Evolutionary conservation across 2,888 invertebrate species (phyloP).

Genomic region (Amphipoea lucens): DNA sequence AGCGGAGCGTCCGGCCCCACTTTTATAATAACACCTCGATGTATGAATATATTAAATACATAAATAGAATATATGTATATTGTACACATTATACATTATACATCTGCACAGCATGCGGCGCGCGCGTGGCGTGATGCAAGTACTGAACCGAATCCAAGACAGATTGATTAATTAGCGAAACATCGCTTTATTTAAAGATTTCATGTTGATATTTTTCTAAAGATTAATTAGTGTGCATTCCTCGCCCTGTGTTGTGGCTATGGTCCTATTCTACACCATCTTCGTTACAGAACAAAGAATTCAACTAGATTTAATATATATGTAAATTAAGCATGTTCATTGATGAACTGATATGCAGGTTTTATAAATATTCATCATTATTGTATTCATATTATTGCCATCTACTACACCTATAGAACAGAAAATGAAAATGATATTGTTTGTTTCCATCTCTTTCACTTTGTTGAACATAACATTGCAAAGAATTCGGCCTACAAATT

Average conservation of each 20-base stretch:
- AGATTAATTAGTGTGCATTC: not conserved
- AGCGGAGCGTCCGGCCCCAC: constrained; percentile 65
- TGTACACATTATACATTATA: constrained; percentile 9
- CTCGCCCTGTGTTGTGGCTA: not conserved
- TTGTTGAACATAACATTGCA: constrained; percentile 1
- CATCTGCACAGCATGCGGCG: constrained; percentile 14
- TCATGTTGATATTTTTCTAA: constrained; percentile 10
- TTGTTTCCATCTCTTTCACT: not conserved
- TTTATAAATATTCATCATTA: not conserved
- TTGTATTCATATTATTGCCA: not conserved
- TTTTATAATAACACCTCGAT: constrained; percentile 53
- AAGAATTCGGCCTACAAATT: not conserved
- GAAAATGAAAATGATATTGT: not conserved
- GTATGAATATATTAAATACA: constrained; percentile 42
- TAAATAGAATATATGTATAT: constrained; percentile 27
- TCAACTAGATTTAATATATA: not conserved
- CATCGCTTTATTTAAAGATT: constrained; percentile 17
- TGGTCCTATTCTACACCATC: not conserved
- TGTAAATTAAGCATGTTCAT: not conserved
- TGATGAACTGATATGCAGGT: not conserved
- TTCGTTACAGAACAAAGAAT: not conserved
- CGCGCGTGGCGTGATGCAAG: constrained; percentile 27
- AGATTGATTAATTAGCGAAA: constrained; percentile 20
- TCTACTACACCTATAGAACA: not conserved
- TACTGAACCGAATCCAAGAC: constrained; percentile 26